phyloP scores from a whole-genome alignment of 2,797 vertebrate genomes.

The Coregonus sp. region DNA sequence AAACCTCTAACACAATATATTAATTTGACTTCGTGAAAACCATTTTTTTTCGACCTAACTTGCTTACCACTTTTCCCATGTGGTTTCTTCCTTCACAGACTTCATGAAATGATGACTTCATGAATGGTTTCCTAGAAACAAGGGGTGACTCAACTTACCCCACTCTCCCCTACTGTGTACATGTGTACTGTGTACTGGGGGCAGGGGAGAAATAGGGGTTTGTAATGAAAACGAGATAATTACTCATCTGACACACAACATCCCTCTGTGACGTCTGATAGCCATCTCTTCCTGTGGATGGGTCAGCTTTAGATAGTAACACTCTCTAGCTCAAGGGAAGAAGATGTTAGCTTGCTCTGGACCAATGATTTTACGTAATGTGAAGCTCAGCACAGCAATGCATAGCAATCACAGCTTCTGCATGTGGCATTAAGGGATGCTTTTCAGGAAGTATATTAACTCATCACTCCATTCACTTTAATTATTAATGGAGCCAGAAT shows the following conservation, averaged over 20 bases:
- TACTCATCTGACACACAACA: neutral
- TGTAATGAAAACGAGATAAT: neutral
- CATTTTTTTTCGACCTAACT: too few species aligned
- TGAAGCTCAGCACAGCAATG: neutral
- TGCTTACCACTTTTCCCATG: too few species aligned
- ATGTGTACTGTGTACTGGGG: neutral
- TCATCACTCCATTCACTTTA: conserved; percentile 49
- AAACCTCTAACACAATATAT: too few species aligned
- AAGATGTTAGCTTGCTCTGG: neutral
- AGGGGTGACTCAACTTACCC: too few species aligned
- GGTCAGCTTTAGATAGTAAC: neutral
- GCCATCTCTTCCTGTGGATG: neutral
- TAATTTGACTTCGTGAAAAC: too few species aligned
- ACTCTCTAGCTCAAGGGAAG: neutral
- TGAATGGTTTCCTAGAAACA: too few species aligned
- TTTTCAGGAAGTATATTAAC: conserved; percentile 43
- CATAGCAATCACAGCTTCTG: neutral
- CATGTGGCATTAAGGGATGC: neutral
- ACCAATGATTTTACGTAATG: neutral
- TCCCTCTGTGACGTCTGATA: neutral
- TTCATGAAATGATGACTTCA: too few species aligned
- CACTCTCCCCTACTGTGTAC: too few species aligned
- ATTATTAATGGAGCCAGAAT: conserved; percentile 64
- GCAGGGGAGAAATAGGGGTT: neutral
- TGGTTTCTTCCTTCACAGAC: too few species aligned